A percentile compares a stretch with the other conserved stretches of the same genome.
These are phyloP conservation scores for Orthosia incerta DNA, from an alignment of 2,888 invertebrate genomes.

Conservation along the genomic window DNA sequence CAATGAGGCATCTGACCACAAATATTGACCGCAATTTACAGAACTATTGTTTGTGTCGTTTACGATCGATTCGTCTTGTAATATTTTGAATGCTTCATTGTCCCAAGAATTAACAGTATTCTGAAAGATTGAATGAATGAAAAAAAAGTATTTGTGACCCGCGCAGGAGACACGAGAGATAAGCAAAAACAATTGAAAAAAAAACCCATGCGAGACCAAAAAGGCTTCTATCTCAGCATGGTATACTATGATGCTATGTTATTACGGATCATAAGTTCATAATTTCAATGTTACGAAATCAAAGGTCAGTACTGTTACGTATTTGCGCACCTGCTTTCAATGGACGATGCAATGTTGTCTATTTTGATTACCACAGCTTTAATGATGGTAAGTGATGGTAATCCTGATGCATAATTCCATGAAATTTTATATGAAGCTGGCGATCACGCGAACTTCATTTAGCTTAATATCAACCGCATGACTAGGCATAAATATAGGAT, in stretches of 20 bases:
- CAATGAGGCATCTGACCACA: conserved; percentile 49
- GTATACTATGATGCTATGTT: background rate
- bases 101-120: too few relatives aligned
- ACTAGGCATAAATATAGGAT: conserved; percentile 34
- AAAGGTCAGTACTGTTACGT: conserved; percentile 25
- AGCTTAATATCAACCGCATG: conserved; percentile 49
- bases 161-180: too few relatives aligned
- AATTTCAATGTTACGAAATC: conserved; percentile 46
- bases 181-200: too few relatives aligned
- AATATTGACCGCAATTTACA: conserved; percentile 37
- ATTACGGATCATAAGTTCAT: conserved; percentile 25
- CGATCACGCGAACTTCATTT: conserved; percentile 40
- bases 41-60: conserved; percentile 25
- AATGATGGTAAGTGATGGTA: conserved; percentile 30
- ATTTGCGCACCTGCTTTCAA: conserved; percentile 4
- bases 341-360: conserved; percentile 17
- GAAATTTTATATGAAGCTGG: conserved; percentile 24
- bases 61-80: background rate
- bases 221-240: too few relatives aligned
- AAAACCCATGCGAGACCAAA: too few relatives aligned
- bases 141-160: too few relatives aligned
- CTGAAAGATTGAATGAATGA: too few relatives aligned
- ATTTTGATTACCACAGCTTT: conserved; percentile 37
- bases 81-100: background rate
- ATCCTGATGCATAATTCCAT: conserved; percentile 42